Evolutionary conservation across 1,140 invertebrate genomes (phyloP), one percentile per base, ranked within the genome.

Genomic region (Rhynchophorus ferrugineus): DNA sequence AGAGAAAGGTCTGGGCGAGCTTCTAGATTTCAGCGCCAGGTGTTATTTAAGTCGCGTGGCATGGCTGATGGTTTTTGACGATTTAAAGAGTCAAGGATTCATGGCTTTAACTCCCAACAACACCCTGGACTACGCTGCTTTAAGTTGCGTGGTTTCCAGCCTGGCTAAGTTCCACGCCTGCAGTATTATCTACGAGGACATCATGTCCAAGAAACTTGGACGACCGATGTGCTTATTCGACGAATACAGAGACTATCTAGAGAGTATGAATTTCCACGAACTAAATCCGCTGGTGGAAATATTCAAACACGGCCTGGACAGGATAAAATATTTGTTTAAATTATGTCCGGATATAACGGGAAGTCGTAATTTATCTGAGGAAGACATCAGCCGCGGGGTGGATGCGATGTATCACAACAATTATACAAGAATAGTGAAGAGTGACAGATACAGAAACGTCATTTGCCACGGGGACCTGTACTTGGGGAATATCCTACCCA

Each of bases 401-500:
- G n/a, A 36, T 0, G 61, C 63, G 29, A 54, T 34, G 14, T 56
- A 21, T 14, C 13, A 72, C 1, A 49, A 53, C 1, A 65, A 77
- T 1, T 71, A 71, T 13, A 64, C 72, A 8, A 66, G 75, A 1
- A 63, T 71, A 18, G 69, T 71, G 51, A 71, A 73, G 0, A 78
- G 76, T 1, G 24, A 60, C 3, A 70, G 62, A 16, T 75, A 73
- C 39, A 63, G 67, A n/a, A 83, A 82, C 49, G 75, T 76, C 0
- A 58, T 81, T 0, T 67, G 69, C 14, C 82, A 83, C 61, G 75
- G 76, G 0, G 78, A 84, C 67, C 56, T 81, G 2, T 82, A 81
- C 78, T 61, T 71, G 1, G 81, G 79, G 56, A 84, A 84, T 61
- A 62, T 82, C 7, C 71, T 84, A 58, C 75, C 79, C 33, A 80